phyloP scores from a whole-genome alignment of 2,797 vertebrate species.

The Eupleurogrammus muticus region DNA sequence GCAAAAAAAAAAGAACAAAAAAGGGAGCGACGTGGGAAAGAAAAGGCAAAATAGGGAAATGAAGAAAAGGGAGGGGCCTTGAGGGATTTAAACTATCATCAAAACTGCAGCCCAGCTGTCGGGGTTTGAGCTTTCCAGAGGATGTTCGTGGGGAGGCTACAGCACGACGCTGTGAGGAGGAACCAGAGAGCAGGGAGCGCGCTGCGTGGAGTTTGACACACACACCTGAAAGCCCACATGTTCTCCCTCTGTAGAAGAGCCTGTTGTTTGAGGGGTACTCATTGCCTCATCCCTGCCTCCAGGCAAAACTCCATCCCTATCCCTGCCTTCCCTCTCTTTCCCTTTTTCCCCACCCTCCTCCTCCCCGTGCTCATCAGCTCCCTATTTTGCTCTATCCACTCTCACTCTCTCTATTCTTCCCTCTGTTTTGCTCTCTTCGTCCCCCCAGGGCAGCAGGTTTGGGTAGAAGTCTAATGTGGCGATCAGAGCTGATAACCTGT shows the following conservation, averaged over 20 bases:
- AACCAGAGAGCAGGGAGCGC: slow-evolving; percentile 66
- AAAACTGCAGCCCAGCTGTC: slow-evolving; percentile 59
- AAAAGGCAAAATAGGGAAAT: background rate
- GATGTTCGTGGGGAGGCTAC: slow-evolving; percentile 64
- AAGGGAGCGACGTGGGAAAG: background rate
- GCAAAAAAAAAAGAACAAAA: slow-evolving; percentile 12
- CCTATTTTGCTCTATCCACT: slow-evolving; percentile 64
- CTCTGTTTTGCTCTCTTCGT: slow-evolving; percentile 66
- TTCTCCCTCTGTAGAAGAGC: slow-evolving; percentile 76
- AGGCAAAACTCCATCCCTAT: slow-evolving; percentile 78
- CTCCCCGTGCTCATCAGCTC: slow-evolving; percentile 66
- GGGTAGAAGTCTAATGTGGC: slow-evolving; percentile 80
- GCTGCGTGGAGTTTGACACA: slow-evolving; percentile 79
- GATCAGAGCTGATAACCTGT: slow-evolving; percentile 88
- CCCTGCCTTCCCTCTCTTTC: slow-evolving; percentile 45
- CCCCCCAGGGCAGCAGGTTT: slow-evolving; percentile 82
- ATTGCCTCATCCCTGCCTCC: slow-evolving; percentile 84
- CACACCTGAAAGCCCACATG: slow-evolving; percentile 78
- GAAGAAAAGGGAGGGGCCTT: slow-evolving; percentile 16
- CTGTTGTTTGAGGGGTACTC: slow-evolving; percentile 84
- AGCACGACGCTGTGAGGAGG: slow-evolving; percentile 65
- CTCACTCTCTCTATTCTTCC: slow-evolving; percentile 52
- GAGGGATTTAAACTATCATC: slow-evolving; percentile 48
- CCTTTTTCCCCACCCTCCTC: slow-evolving; percentile 44
- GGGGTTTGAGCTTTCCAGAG: slow-evolving; percentile 53